Conservation (phyloP, 2,797 vertebrate species). For the Sylvia borin region DNA sequence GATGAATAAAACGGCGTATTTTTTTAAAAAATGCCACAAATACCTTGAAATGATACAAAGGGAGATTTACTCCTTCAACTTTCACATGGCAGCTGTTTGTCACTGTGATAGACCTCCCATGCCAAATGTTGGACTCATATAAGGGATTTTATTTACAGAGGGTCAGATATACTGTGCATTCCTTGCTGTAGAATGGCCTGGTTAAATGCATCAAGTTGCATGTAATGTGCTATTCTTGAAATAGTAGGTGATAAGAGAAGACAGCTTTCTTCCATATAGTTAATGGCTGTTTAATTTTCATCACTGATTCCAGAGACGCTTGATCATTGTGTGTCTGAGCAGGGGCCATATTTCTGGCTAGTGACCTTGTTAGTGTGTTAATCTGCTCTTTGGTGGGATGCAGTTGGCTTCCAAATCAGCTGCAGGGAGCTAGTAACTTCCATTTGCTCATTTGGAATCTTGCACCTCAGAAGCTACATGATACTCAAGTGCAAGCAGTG, state of each 20-base stretch:
- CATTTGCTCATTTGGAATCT: neutral
- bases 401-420: neutral
- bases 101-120: neutral
- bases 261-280: neutral
- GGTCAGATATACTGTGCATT: neutral
- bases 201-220: neutral
- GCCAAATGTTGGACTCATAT: neutral
- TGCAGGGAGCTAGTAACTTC: neutral
- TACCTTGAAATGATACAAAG: neutral
- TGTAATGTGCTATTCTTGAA: neutral
- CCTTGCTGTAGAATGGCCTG: neutral
- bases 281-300: neutral
- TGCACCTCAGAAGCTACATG: neutral
- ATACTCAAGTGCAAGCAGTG: neutral
- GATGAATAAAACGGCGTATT: neutral
- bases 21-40: accelerated
- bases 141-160: neutral
- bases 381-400: neutral
- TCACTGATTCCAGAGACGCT: neutral
- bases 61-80: neutral
- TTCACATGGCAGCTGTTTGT: neutral
- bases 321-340: neutral
- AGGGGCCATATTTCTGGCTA: neutral
- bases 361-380: neutral
- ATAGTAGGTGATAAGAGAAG: neutral